Conservation (phyloP, 2,797 vertebrate species). For the Pipistrellus nathusii region DNA sequence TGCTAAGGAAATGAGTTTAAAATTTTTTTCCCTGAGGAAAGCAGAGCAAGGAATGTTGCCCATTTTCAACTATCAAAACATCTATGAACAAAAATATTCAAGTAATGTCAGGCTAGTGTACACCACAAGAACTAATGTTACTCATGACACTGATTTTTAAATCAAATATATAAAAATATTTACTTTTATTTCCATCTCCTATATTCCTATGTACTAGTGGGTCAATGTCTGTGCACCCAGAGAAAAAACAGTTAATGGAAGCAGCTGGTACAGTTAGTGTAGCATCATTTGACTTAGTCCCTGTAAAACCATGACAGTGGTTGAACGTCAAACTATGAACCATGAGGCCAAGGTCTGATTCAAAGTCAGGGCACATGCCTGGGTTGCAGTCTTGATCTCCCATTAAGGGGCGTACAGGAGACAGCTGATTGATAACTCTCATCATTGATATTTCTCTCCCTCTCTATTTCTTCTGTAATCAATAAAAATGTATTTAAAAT, state of each 20-base stretch:
- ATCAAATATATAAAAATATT: not conserved
- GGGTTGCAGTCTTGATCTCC: not conserved
- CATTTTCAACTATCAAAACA: conserved; percentile 68
- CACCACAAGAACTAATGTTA: not conserved
- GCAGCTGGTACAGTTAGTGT: not conserved
- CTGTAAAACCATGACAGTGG: not conserved
- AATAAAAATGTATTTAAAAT: not conserved
- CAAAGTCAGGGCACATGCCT: not conserved
- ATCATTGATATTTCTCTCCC: not conserved
- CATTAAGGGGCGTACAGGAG: not conserved
- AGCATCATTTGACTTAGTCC: not conserved
- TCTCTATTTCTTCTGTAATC: not conserved
- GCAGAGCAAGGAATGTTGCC: not conserved
- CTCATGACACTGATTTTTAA: not conserved
- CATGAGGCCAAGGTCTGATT: not conserved
- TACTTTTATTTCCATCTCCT: not conserved
- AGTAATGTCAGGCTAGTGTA: not conserved
- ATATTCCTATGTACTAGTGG: not conserved
- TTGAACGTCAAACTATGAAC: not conserved
- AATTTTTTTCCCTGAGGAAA: not conserved
- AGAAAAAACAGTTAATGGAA: not conserved
- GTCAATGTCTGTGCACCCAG: not conserved
- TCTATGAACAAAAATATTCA: conserved; percentile 64
- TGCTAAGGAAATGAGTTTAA: conserved; percentile 58
- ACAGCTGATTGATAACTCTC: not conserved